Evolutionary conservation across 1,140 invertebrate genomes (phyloP).

Genomic region (Chironomus striatipennis): DNA sequence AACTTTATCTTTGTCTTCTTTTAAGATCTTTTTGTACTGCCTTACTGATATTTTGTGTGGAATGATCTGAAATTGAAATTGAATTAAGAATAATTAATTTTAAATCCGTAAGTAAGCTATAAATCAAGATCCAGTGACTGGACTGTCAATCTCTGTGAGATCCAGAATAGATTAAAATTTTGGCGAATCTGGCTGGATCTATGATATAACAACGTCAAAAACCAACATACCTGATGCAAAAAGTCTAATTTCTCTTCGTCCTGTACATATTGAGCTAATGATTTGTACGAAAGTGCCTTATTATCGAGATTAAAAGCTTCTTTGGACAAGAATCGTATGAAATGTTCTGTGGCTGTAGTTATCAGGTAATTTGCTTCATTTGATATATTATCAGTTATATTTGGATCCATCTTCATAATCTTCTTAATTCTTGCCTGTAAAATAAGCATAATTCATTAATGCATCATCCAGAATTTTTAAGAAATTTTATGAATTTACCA

Average conservation of each 20-base stretch:
- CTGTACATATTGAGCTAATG: background rate
- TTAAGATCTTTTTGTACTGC: background rate
- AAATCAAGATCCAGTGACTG: no score
- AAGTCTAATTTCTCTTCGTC: background rate
- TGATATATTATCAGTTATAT: background rate
- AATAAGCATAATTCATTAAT: background rate
- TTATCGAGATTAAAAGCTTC: background rate
- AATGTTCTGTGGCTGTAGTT: background rate
- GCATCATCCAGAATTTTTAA: background rate
- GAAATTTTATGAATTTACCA: background rate
- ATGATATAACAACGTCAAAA: no score
- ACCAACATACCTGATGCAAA: background rate
- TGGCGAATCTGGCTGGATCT: background rate
- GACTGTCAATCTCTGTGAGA: no score
- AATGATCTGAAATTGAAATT: background rate
- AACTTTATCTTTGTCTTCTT: background rate
- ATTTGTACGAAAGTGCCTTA: background rate
- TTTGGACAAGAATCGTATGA: background rate
- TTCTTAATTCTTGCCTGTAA: background rate
- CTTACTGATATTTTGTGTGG: background rate
- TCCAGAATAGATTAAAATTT: no score
- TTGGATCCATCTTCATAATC: slow-evolving; percentile 17
- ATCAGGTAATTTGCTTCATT: background rate
- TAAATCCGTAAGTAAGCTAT: no score
- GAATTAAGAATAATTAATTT: background rate